phyloP scores from a whole-genome alignment of 1,140 invertebrate genomes.

The Calosoma granatense region DNA sequence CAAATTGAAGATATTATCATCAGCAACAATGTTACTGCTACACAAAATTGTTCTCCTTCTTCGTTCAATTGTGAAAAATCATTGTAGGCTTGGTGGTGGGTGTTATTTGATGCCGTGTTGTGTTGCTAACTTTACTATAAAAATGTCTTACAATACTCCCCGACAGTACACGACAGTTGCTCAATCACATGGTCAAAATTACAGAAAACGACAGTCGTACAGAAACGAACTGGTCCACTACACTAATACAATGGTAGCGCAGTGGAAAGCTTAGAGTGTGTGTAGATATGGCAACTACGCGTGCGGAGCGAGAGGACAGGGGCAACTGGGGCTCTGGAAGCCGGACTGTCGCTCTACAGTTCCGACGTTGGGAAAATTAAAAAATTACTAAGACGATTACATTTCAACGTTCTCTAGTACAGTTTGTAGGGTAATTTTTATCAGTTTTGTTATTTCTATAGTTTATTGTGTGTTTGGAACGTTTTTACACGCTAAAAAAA shows the following conservation, averaged over 20 bases:
- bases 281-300: conserved; percentile 34
- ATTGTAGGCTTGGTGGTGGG: too few relatives aligned
- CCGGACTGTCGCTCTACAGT: conserved; percentile 20
- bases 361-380: conserved; percentile 14
- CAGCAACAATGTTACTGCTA: too few relatives aligned
- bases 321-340: conserved; percentile 23
- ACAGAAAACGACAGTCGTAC: conserved; percentile 16
- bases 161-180: too few relatives aligned
- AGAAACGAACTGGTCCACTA: conserved; percentile 19
- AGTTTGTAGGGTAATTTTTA: conserved; percentile 13
- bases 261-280: conserved; percentile 23
- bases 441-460: too few relatives aligned
- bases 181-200: conserved; percentile 10
- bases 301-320: conserved; percentile 23
- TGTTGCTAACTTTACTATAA: too few relatives aligned
- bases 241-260: conserved; percentile 21
- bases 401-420: conserved; percentile 7
- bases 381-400: conserved; percentile 20
- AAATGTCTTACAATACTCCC: too few relatives aligned
- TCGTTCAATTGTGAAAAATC: too few relatives aligned
- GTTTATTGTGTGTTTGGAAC: too few relatives aligned
- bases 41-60: too few relatives aligned
- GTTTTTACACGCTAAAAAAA: too few relatives aligned
- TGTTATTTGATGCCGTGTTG: too few relatives aligned
- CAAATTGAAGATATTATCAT: too few relatives aligned